Evolutionary conservation across 2,888 invertebrate genomes (phyloP).

Genomic region (Priocnemis perturbator): DNA sequence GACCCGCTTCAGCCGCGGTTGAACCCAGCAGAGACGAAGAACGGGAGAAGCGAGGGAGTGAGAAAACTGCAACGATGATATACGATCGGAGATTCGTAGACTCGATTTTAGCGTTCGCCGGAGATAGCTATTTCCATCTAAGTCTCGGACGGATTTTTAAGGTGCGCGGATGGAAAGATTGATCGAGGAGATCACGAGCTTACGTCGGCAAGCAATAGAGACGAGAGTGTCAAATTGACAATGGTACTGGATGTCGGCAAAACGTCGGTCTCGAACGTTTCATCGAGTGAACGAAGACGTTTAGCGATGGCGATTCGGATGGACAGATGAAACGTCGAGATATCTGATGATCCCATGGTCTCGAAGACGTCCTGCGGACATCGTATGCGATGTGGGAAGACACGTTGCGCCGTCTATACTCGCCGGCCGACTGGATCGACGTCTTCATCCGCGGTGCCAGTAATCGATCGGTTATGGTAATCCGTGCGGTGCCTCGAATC

Average conservation of each 20-base stretch:
- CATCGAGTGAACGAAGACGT: no score
- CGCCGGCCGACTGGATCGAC: conserved; percentile 41
- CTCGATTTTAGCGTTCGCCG: conserved; percentile 25
- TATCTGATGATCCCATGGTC: no score
- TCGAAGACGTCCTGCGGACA: conserved; percentile 4
- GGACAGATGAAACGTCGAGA: no score
- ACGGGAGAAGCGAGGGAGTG: neutral
- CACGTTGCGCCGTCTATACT: conserved; percentile 2
- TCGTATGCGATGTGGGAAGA: neutral
- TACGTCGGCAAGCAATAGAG: neutral
- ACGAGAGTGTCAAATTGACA: neutral
- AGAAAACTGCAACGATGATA: conserved; percentile 52
- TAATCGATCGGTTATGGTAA: conserved; percentile 63
- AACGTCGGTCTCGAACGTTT: no score
- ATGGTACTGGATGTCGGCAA: no score
- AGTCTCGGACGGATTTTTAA: no score
- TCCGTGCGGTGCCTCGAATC: conserved; percentile 48
- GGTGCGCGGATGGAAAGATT: no score
- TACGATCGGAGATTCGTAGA: conserved; percentile 51
- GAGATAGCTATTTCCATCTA: no score
- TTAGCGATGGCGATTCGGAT: no score
- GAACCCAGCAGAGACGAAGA: conserved; percentile 3
- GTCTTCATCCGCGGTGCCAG: conserved; percentile 47
- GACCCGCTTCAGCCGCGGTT: conserved; percentile 38
- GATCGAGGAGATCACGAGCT: no score